Evolutionary conservation across 2,888 invertebrate species (phyloP), one percentile per base, ranked within the genome.

Genomic region (Agrotis puta): DNA sequence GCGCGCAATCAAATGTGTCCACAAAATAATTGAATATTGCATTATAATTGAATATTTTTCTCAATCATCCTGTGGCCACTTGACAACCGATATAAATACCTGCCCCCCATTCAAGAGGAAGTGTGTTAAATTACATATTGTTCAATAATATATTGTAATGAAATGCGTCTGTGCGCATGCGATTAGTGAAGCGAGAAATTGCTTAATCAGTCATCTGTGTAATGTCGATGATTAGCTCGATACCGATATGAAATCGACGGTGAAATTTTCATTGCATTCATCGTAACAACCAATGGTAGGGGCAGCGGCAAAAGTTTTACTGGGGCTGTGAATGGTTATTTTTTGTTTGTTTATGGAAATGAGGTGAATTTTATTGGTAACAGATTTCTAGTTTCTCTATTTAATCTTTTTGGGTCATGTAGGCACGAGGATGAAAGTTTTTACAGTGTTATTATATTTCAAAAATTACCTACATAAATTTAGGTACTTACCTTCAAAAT

Each of bases 121-220:
- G 88, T 92, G 89, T 92, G 91, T 89, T 92, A 93, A 95, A 94
- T 94, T 93, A 93, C 92, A 92, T 92, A 94, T 93, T 92, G 92
- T 93, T 88, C 89, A 83, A 84, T 91, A 90, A 91, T 93, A 90
- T 92, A 94, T 94, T 93, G 88, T 94, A 95, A 95, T 95, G 91
- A 95, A 94, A 94, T 92, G 91, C 91, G 90, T 92, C 88, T 85
- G 90, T 89, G 87, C 90, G 90, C 87, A 84, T 86, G 82, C 79
- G 91, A 87, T 89, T 91, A 91, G 84, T 93, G 92, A 89, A 91
- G 92, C 95, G 92, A 86, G 89, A 93, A 95, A 96, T 95, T 94
- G 95, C 93, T 93, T 93, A 95, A 94, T 94, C 95, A 94, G 85
- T 93, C 93, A 91, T 89, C 93, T 94, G 95, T 94, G 91, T 91